phyloP scores from a whole-genome alignment of 2,797 vertebrate genomes.

The Protosalanx chinensis region DNA sequence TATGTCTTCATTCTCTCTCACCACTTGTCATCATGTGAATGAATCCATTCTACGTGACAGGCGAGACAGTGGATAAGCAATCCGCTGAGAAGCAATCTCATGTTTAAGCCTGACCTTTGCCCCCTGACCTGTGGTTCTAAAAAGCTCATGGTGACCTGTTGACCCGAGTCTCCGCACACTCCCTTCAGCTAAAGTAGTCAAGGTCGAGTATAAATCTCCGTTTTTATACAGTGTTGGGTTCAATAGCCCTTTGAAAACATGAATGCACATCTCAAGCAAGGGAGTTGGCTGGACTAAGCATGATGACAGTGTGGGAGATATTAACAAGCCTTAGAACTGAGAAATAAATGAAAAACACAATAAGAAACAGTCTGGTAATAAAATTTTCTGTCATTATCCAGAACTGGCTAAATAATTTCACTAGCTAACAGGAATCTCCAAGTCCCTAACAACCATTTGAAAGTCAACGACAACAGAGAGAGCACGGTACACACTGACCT shows the following conservation, averaged over 20 bases:
- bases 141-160: slow-evolving; percentile 44
- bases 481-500: slow-evolving; percentile 55
- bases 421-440: neutral
- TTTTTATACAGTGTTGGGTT: slow-evolving; percentile 35
- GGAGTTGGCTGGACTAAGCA: slow-evolving; percentile 19
- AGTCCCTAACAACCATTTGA: neutral
- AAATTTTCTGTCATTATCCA: neutral
- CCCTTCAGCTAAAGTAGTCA: slow-evolving; percentile 49
- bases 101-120: slow-evolving; percentile 51
- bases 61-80: slow-evolving; percentile 51
- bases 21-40: slow-evolving; percentile 53
- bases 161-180: slow-evolving; percentile 39
- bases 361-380: neutral
- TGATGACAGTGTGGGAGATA: neutral
- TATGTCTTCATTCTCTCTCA: slow-evolving; percentile 63
- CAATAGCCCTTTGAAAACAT: slow-evolving; percentile 30
- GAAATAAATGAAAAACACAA: neutral
- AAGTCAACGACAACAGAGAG: too few species aligned
- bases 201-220: slow-evolving; percentile 45
- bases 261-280: slow-evolving; percentile 23
- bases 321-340: neutral
- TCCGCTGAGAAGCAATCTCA: slow-evolving; percentile 55
- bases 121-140: slow-evolving; percentile 53
- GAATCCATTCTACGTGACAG: slow-evolving; percentile 37
- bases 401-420: neutral